A percentile compares a stretch with the other conserved stretches of the same genome.
These are phyloP conservation scores for Helogale parvula DNA, from an alignment of 2,113 vertebrate species.

Conservation along the genomic window DNA sequence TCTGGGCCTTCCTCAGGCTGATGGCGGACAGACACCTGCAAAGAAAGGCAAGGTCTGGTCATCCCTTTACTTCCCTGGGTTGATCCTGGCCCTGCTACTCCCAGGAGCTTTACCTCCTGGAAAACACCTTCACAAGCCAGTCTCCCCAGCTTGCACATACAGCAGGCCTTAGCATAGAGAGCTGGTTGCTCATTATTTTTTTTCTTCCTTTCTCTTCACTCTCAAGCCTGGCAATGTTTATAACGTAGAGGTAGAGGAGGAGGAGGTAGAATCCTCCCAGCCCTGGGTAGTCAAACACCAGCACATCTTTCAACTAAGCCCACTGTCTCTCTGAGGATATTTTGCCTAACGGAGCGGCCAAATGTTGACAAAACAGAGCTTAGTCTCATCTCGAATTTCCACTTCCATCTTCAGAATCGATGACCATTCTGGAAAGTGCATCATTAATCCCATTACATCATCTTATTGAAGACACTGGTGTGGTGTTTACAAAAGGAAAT, in stretches of 20 bases:
- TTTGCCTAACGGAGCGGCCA: constrained; percentile 71
- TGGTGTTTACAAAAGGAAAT: constrained; percentile 70
- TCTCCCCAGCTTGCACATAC: background rate
- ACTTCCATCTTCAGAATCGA: constrained; percentile 74
- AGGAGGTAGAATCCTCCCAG: background rate
- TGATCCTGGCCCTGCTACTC: background rate
- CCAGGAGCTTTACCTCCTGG: background rate
- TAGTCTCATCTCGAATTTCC: constrained; percentile 72
- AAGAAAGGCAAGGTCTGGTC: background rate
- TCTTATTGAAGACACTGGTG: constrained; percentile 63
- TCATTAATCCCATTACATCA: constrained; percentile 79
- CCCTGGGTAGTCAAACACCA: constrained; percentile 47
- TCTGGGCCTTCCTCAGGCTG: background rate
- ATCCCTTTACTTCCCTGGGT: background rate
- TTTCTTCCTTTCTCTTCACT: background rate
- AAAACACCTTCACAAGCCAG: background rate
- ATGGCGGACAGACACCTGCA: background rate
- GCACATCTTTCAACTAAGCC: constrained; percentile 44
- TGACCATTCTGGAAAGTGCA: constrained; percentile 76
- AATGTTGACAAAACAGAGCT: constrained; percentile 73
- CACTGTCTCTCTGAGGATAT: constrained; percentile 71
- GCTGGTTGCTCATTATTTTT: background rate
- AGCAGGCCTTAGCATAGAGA: background rate
- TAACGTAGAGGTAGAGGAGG: background rate
- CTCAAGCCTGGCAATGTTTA: background rate